Evolutionary conservation across 1,140 invertebrate genomes (phyloP).

Genomic region (Aricia agestis): DNA sequence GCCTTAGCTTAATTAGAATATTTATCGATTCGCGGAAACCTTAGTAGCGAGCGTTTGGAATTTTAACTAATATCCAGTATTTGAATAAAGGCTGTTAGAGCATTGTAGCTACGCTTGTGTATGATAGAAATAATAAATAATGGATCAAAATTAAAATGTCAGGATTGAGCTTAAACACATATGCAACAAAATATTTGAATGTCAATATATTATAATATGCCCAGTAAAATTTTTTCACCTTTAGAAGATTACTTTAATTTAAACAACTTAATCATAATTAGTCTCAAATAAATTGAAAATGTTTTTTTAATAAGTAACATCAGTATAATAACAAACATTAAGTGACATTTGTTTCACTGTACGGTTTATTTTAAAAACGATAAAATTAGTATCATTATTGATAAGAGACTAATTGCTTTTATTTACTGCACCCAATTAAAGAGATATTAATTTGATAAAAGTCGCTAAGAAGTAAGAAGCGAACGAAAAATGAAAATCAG

Average conservation of each 20-base stretch:
- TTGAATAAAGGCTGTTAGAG: not conserved
- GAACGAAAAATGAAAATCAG: too few species aligned
- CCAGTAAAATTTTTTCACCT: too few species aligned
- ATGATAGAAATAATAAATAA: too few species aligned
- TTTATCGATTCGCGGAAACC: constrained; percentile 11
- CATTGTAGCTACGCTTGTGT: not conserved
- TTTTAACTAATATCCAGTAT: not conserved
- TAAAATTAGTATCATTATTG: constrained; percentile 20
- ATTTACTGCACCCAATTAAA: constrained; percentile 28
- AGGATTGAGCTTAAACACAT: too few species aligned
- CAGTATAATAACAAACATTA: constrained; percentile 9
- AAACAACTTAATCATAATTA: too few species aligned
- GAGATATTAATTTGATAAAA: not conserved
- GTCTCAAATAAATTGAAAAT: not conserved
- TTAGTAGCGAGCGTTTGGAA: not conserved
- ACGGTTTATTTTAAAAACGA: not conserved
- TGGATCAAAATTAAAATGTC: too few species aligned
- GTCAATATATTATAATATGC: too few species aligned
- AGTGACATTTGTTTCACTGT: constrained; percentile 16
- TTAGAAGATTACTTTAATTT: too few species aligned
- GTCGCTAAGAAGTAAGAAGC: not conserved
- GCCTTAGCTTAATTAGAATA: constrained; percentile 13
- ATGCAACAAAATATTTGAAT: too few species aligned
- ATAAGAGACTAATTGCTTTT: constrained; percentile 38
- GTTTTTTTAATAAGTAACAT: not conserved